A percentile compares a stretch with the other conserved stretches of the same genome.
phyloP scores from a whole-genome alignment of 1,140 invertebrate species.

The Yoshiicerus persimilis region DNA sequence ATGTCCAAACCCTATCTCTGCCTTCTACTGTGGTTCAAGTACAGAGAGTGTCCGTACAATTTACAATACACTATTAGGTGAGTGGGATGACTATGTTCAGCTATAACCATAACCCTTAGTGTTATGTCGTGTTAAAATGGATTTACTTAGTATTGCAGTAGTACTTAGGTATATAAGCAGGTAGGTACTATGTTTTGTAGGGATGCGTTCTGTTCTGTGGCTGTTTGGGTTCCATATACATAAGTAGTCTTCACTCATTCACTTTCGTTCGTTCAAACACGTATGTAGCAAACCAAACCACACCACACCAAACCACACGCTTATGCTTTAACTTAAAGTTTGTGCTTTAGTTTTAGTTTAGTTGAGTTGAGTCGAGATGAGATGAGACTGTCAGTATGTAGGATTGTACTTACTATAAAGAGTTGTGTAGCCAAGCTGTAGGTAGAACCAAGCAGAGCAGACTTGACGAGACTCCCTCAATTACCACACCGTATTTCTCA shows the following conservation, averaged over 20 bases:
- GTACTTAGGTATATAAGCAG: neutral
- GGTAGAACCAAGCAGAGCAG: neutral
- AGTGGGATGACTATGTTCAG: neutral
- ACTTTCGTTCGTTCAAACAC: neutral
- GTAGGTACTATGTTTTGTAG: neutral
- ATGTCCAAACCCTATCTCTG: too few species aligned
- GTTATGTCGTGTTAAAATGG: neutral
- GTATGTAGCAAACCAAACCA: neutral
- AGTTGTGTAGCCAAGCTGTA: neutral
- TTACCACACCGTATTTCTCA: slow-evolving; percentile 41
- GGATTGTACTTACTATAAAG: neutral
- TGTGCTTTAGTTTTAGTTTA: neutral
- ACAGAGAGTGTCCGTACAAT: neutral
- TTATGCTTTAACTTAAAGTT: too few species aligned
- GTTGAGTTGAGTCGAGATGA: neutral
- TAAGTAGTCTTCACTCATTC: neutral
- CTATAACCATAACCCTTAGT: neutral
- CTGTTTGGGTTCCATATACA: neutral
- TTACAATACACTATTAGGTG: neutral
- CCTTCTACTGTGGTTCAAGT: too few species aligned
- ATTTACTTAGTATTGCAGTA: neutral
- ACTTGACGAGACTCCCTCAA: neutral
- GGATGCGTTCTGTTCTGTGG: neutral
- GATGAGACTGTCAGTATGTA: neutral
- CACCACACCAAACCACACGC: too few species aligned